A percentile compares a stretch with the other conserved stretches of the same genome.
Conservation (phyloP, 2,888 invertebrate genomes). For the Pterostichus madidus region DNA sequence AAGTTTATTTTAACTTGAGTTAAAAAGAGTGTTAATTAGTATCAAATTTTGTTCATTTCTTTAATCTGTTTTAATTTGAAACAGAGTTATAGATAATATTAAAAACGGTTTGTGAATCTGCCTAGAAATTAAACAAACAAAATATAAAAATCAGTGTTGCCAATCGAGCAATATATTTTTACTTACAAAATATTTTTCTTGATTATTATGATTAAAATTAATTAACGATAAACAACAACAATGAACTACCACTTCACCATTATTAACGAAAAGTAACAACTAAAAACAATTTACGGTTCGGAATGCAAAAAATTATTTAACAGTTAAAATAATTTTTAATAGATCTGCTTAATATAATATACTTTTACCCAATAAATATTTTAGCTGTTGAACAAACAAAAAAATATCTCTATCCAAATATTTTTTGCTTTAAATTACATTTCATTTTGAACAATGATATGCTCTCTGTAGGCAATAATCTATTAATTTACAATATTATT, state of each 20-base stretch:
- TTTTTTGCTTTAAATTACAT: slow-evolving; percentile 51
- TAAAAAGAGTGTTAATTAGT: no score
- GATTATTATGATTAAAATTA: slow-evolving; percentile 39
- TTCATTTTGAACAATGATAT: slow-evolving; percentile 58
- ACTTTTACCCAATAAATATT: slow-evolving; percentile 64
- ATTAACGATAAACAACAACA: slow-evolving; percentile 53
- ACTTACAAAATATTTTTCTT: slow-evolving; percentile 33
- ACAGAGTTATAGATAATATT: no score
- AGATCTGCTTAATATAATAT: slow-evolving; percentile 60
- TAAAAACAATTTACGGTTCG: background rate
- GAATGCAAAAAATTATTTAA: slow-evolving; percentile 32
- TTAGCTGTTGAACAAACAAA: slow-evolving; percentile 62
- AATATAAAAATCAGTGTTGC: slow-evolving; percentile 32
- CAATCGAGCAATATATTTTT: slow-evolving; percentile 46
- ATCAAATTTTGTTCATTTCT: no score
- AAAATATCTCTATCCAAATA: slow-evolving; percentile 62
- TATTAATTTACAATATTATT: slow-evolving; percentile 54
- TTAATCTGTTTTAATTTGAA: no score
- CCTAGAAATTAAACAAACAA: slow-evolving; percentile 27
- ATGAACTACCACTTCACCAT: slow-evolving; percentile 30
- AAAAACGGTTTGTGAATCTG: no score
- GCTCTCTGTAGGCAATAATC: slow-evolving; percentile 51
- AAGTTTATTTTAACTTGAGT: no score
- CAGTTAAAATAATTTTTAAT: slow-evolving; percentile 64
- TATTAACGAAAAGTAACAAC: slow-evolving; percentile 40